Evolutionary conservation across 2,113 vertebrate species (phyloP).

Genomic region (Cynoglossus semilaevis): DNA sequence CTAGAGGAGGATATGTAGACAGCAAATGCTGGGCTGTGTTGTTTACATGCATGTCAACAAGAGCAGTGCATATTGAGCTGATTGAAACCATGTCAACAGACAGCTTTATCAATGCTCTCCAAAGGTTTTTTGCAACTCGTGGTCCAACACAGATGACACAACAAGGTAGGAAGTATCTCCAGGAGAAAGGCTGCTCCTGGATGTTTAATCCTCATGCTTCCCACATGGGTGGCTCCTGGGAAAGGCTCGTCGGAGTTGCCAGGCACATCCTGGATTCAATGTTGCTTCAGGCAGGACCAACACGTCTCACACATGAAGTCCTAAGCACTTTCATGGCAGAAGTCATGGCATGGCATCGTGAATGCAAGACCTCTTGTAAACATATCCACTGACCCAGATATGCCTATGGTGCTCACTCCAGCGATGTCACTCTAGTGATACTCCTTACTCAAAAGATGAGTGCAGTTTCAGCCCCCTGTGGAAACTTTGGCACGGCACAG

Average conservation of each 20-base stretch:
- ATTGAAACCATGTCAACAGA: too few species aligned
- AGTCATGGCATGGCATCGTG: background rate
- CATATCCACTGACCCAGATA: background rate
- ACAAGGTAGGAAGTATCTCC: background rate
- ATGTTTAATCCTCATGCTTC: slow-evolving; percentile 6
- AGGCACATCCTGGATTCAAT: slow-evolving; percentile 19
- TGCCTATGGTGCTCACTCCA: background rate
- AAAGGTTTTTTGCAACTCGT: too few species aligned
- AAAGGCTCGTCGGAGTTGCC: too few species aligned
- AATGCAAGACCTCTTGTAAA: background rate
- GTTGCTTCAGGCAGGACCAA: background rate
- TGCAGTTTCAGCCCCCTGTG: background rate
- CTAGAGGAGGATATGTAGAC: too few species aligned
- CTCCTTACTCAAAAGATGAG: too few species aligned
- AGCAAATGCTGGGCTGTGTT: too few species aligned
- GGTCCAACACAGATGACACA: background rate
- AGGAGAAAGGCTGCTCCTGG: slow-evolving; percentile 1
- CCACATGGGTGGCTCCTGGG: too few species aligned
- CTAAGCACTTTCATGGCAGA: background rate
- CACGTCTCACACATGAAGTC: background rate
- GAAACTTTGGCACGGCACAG: background rate
- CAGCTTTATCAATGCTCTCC: too few species aligned
- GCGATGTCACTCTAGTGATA: background rate
- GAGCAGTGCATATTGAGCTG: too few species aligned
- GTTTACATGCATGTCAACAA: too few species aligned